Conservation (phyloP, 2,113 vertebrate species). For the Triplophysa tibetana region DNA sequence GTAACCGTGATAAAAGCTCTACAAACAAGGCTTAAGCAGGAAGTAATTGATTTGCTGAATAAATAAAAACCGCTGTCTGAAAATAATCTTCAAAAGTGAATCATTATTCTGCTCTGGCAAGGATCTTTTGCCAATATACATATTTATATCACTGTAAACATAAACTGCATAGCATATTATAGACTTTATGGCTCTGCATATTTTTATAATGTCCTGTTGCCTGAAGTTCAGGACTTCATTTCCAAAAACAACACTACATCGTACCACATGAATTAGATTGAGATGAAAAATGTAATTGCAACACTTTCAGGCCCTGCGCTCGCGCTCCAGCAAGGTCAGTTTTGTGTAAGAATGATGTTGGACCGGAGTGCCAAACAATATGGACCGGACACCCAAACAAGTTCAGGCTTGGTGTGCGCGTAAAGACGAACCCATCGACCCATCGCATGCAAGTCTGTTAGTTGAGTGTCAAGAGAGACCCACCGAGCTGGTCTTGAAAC, state of each 20-base stretch:
- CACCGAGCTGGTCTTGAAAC: conserved; percentile 41
- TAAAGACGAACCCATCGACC: conserved; percentile 32
- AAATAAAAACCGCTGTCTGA: background rate
- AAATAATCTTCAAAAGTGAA: conserved; percentile 28
- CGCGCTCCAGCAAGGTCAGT: background rate
- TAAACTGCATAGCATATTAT: conserved; percentile 31
- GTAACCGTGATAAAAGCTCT: conserved; percentile 4
- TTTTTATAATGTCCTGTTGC: conserved; percentile 40
- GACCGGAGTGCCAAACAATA: conserved; percentile 12
- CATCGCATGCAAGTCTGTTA: conserved; percentile 9
- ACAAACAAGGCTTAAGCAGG: conserved; percentile 4
- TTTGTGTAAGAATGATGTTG: conserved; percentile 11
- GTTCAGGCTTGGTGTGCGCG: background rate
- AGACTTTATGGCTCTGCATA: conserved; percentile 40
- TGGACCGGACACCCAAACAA: conserved; percentile 27
- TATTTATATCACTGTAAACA: conserved; percentile 36
- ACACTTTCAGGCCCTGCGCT: background rate
- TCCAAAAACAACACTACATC: conserved; percentile 33
- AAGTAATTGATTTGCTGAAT: conserved; percentile 21
- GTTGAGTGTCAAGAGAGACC: conserved; percentile 43
- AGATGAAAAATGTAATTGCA: conserved; percentile 7
- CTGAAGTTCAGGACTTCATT: conserved; percentile 34
- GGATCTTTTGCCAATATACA: conserved; percentile 28
- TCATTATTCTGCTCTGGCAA: conserved; percentile 29
- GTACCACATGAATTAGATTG: conserved; percentile 7